phyloP scores from a whole-genome alignment of 2,797 vertebrate species.

The Brachyrhaphis roseni region DNA sequence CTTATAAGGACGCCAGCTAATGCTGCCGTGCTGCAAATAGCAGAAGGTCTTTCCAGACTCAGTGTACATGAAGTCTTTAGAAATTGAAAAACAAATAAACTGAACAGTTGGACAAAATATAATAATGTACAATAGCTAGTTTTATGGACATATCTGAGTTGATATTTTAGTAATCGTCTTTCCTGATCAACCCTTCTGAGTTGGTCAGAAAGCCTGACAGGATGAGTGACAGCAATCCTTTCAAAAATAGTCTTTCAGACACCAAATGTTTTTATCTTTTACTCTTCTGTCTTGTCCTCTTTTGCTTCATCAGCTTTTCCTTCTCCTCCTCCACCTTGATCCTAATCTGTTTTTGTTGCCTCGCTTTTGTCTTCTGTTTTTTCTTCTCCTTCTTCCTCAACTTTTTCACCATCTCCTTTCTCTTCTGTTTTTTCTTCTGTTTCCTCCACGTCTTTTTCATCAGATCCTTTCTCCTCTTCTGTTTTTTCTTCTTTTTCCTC shows the following conservation, averaged over 20 bases:
- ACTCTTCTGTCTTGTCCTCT: slow-evolving; percentile 32
- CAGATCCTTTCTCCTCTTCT: slow-evolving; percentile 11
- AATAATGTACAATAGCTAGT: neutral
- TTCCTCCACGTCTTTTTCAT: neutral
- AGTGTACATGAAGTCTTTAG: neutral
- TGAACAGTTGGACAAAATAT: neutral
- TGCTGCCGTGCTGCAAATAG: neutral
- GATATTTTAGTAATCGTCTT: slow-evolving; percentile 13
- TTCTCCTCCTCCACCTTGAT: neutral
- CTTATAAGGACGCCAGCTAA: neutral
- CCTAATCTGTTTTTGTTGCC: neutral
- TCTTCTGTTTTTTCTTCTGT: neutral
- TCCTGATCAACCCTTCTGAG: slow-evolving; percentile 21
- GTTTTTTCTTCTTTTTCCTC: slow-evolving; percentile 4
- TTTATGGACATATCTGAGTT: neutral
- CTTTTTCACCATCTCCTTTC: neutral
- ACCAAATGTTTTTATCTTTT: slow-evolving; percentile 30
- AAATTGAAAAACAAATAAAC: neutral
- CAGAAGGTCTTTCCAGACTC: neutral
- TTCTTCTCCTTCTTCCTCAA: neutral
- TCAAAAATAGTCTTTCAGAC: slow-evolving; percentile 22
- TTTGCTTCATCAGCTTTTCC: neutral
- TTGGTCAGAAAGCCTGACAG: slow-evolving; percentile 26
- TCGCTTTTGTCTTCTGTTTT: neutral
- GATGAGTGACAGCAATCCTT: slow-evolving; percentile 3